Evolutionary conservation across 2,113 vertebrate genomes (phyloP), one percentile per base, ranked within the genome.

Genomic region (Donacobius atricapilla): DNA sequence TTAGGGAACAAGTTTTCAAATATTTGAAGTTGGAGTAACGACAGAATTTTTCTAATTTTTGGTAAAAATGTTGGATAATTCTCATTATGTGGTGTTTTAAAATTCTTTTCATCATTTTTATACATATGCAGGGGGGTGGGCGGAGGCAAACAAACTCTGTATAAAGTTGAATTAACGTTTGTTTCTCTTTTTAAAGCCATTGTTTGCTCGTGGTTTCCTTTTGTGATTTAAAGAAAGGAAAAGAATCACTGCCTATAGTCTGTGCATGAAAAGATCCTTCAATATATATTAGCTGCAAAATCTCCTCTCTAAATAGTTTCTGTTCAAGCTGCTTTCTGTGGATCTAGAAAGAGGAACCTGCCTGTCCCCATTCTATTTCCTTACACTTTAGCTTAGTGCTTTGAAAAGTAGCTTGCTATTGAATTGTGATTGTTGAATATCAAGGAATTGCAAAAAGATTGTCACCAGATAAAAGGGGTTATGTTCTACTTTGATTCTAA

Each of bases 191-290:
- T 95, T 87, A 90, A 95, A 94, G 64, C 51, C 21, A 11, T 72
- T 75, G 76, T 87, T 96, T 95, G 63, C 86, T 92, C 25, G 33
- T 84, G 44, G 33, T 90, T 96, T 92, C 86, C 86, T 93, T 95
- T 96, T 93, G 86, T 92, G 69, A 89, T 93, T 89, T 71, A 97
- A 95, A 94, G 83, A 69, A 87, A 94, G 76, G 60, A 89, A 68
- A 87, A 95, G 60, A 92, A 96, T 93, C 83, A 64, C 42, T 15
- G 2, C 0, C 51, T 78, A 89, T 44, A 87, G 83, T 64, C 83
- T n/a, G 23, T 35, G 15, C 45, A 42, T 94, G 60, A 92, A 96
- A 94, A 93, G 92, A 78, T 96, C 51, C 76, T 95, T 77, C 92
- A 89, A 39, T 16, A 11, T 64, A 47, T 66, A 75, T 37, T 51